Evolutionary conservation across 2,888 invertebrate genomes (phyloP), one percentile per base, ranked within the genome.

Genomic region (Bugulina stolonifera): DNA sequence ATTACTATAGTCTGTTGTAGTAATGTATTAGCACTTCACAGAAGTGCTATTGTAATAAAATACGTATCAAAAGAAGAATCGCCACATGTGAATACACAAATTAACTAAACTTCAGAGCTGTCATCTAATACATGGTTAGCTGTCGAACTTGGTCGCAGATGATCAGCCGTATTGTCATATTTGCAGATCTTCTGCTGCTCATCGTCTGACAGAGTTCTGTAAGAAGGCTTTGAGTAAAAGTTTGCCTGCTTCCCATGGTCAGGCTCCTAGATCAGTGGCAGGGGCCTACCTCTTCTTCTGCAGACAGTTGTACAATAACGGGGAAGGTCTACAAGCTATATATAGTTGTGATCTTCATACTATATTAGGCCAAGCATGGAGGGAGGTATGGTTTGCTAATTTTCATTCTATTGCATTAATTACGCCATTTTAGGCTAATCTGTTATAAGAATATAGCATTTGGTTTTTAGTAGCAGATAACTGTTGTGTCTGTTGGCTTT

Each of bases 241-340:
- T 23, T 75, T 80, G 54, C 77, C 80, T 1, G 34, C 73, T 23
- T 78, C 76, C 3, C 75, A 75, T 18, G 77, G 77, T 2, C 77
- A 77, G 1, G 79, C 80, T n/a, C 79, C 81, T 1, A 77, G 77
- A 72, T 75, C 78, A 25, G 82, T 82, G 72, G 78, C 81, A 69
- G 81, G 81, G 22, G 80, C 80, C 10, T 80, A 80, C 74, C 77
- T 83, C n/a, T 83, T 82, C 73, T 78, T 83, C 58, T 82, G 82
- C 75, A 75, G 83, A 18, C 82, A 83, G 77, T 75, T 84, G 70
- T 84, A 83, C 77, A 82, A 79, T 73, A 81, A 80, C n/a, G 81
- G 82, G 77, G 81, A 82, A 73, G 84, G 84, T 3, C 77, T 83
- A 57, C 78, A 80, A 54, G 78, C 81, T 27, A 76, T 83, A 22